These are phyloP conservation scores for Sylvia atricapilla DNA, from an alignment of 2,113 vertebrate species.

Conservation along the genomic window DNA sequence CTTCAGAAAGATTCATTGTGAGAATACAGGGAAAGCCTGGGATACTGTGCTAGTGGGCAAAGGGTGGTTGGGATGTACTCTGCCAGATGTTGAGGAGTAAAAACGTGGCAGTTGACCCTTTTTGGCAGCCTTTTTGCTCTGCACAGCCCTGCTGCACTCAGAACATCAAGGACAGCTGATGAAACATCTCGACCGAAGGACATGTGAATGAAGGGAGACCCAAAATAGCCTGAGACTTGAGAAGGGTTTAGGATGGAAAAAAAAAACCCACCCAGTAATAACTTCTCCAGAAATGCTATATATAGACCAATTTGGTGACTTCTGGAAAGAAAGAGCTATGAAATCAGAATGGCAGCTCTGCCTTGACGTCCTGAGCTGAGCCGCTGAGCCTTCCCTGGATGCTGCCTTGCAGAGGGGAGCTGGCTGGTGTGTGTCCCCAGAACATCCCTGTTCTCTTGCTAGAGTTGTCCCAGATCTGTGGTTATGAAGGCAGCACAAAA, in stretches of 20 bases:
- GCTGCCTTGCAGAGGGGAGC: not conserved
- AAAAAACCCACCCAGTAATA: conserved; percentile 11
- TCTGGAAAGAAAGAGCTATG: not conserved
- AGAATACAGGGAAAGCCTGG: not conserved
- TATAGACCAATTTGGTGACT: not conserved
- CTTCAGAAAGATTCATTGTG: not conserved
- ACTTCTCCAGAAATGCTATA: conserved; percentile 26
- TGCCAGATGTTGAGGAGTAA: not conserved
- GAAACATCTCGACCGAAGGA: not conserved
- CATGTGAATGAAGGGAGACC: not conserved
- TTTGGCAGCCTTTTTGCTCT: not conserved
- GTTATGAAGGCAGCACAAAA: not conserved
- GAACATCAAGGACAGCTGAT: not conserved
- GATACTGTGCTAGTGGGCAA: not conserved
- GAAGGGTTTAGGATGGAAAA: not conserved
- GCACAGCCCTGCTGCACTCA: not conserved
- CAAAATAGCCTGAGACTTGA: conserved; percentile 46
- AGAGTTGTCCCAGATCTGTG: not conserved
- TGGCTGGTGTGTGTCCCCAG: not conserved
- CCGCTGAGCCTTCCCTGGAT: not conserved
- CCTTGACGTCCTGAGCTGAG: not conserved
- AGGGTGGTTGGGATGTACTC: not conserved
- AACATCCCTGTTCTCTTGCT: not conserved
- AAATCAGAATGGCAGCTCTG: not conserved
- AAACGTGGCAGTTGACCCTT: fast-evolving